Base-by-base conservation (phyloP, 2,888 invertebrate genomes). In the Philereme transversata region DNA sequence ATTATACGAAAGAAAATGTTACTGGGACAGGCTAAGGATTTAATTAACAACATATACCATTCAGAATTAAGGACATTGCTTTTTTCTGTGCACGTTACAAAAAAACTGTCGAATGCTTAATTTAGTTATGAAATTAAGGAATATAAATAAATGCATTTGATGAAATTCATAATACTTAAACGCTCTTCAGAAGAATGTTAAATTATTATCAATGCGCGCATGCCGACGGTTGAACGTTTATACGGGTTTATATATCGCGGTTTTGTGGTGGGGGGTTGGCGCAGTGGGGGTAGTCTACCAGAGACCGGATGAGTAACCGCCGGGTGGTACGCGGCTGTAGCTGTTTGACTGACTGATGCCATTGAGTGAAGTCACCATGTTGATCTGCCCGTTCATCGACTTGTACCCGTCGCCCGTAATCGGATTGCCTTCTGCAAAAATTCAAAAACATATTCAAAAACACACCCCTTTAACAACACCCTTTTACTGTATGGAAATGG, bases 231-330 rank as follows among this genome's bases (percentile, higher is more conserved):
- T 55, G 50, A 57, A 55, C 62, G 62, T 69, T 54, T 60, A 67
- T 69, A 72, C 56, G 69, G 35, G 74, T 70, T 72, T 73, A 57
- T 64, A 61, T 65, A 75, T 69, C 73, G 77, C 64, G 52, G 63
- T 60, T 66, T 55, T 68, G 75, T 64, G 67, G 64, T 68, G 69
- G 70, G 67, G 69, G 71, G 64, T 61, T 69, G 56, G 72, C 67
- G 63, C 64, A 70, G 57, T 70, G 69, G 67, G 73, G 75, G 65
- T 69, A 64, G 76, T 82, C 93, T 94, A 95, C 95, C 95, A 95
- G 69, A 95, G 93, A 70, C 95, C 94, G 70, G 95, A 94, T 69
- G 95, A 95, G 82, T 88, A 95, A 52, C 95, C 95, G 74, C 95
- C 95, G 54, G 95, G 95, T 53, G 95, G 95, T 69, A 95, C 94